Evolutionary conservation across 2,797 vertebrate genomes (phyloP).

Genomic region (Pseudochirops cupreus): DNA sequence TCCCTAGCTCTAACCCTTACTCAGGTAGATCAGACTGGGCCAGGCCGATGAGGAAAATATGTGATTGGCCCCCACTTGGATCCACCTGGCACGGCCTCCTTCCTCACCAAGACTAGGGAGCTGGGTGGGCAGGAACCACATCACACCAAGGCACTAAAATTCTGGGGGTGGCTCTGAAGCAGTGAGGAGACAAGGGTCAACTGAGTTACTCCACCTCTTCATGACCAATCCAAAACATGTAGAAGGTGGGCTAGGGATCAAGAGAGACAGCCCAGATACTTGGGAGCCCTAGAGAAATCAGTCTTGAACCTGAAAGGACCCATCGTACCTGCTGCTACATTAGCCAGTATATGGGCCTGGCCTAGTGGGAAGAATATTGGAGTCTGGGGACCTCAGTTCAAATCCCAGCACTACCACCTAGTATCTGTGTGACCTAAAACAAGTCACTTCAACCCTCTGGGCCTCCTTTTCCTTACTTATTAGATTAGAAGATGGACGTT

Average conservation of each 20-base stretch:
- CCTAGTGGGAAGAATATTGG: not conserved
- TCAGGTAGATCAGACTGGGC: not conserved
- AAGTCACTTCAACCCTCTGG: not conserved
- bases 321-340: not conserved
- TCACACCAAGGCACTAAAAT: not conserved
- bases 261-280: not conserved
- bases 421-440: not conserved
- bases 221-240: not conserved
- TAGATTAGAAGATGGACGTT: not conserved
- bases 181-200: not conserved
- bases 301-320: not conserved
- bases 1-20: not conserved
- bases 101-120: not conserved
- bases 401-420: not conserved
- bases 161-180: not conserved
- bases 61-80: not conserved
- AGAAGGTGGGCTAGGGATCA: not conserved
- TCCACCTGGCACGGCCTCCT: not conserved
- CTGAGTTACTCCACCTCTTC: not conserved
- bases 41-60: not conserved
- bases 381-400: not conserved
- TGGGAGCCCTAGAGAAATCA: not conserved
- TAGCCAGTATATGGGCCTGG: not conserved
- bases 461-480: not conserved
- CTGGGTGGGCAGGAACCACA: not conserved